Conservation (phyloP, 2,888 invertebrate species). For the Glaucopsyche alexis region DNA sequence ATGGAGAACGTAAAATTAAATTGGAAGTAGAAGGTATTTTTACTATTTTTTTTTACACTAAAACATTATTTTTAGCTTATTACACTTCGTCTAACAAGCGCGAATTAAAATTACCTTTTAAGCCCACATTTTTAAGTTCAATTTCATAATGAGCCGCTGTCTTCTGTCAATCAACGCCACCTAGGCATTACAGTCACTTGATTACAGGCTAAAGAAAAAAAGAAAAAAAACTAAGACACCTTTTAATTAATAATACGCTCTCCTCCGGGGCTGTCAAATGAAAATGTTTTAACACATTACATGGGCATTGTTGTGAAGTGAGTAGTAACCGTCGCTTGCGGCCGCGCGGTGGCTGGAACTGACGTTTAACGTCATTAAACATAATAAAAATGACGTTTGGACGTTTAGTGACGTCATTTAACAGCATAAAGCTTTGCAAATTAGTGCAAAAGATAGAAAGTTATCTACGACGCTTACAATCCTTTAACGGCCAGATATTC, state of each 20-base stretch:
- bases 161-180: conserved; percentile 10
- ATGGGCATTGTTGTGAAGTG: background rate
- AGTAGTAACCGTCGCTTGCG: background rate
- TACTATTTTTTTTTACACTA: too few relatives aligned
- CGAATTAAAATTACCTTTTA: background rate
- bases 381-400: too few relatives aligned
- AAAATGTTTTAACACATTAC: conserved; percentile 15
- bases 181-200: conserved; percentile 13
- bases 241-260: conserved; percentile 7
- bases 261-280: conserved; percentile 1
- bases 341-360: background rate
- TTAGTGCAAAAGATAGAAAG: too few relatives aligned
- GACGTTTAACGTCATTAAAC: background rate
- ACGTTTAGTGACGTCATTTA: conserved; percentile 5
- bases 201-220: background rate
- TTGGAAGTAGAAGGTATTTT: too few relatives aligned
- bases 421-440: background rate
- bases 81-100: background rate
- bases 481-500: too few relatives aligned
- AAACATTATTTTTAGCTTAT: too few relatives aligned
- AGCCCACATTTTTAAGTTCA: background rate
- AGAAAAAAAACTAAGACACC: background rate
- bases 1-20: too few relatives aligned
- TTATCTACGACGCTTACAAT: too few relatives aligned
- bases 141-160: background rate